Percentiles rank a stretch among this genome's conserved stretches.
Conservation (phyloP, 1,140 invertebrate genomes). For the Periplaneta americana region DNA sequence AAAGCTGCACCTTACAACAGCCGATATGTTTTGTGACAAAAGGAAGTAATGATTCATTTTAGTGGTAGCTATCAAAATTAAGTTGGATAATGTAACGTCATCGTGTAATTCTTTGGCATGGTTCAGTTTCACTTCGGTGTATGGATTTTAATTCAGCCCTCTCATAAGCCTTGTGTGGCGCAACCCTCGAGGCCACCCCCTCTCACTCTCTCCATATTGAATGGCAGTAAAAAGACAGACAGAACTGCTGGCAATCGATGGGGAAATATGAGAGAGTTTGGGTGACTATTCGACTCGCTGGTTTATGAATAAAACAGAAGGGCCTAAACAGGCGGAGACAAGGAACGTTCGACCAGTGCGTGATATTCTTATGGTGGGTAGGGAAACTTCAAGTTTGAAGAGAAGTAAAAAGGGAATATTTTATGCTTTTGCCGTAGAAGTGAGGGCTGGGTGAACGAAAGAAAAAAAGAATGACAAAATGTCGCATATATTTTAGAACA, state of each 20-base stretch:
- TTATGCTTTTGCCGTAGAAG: not conserved
- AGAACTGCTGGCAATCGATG: not conserved
- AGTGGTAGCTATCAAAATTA: not conserved
- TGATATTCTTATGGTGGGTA: not conserved
- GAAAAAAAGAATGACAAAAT: not conserved
- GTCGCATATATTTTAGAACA: not conserved
- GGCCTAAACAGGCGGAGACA: conserved; percentile 12
- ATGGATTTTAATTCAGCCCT: not conserved
- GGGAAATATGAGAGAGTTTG: not conserved
- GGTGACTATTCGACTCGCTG: conserved; percentile 4
- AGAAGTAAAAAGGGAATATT: not conserved
- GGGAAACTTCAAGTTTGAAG: not conserved
- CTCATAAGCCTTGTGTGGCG: not conserved
- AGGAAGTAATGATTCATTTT: no score
- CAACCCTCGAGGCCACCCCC: not conserved
- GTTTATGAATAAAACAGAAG: conserved; percentile 20
- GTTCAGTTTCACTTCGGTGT: not conserved
- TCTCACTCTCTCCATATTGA: not conserved
- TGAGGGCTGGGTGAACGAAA: not conserved
- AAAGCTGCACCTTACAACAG: no score
- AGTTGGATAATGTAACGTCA: not conserved
- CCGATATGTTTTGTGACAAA: no score
- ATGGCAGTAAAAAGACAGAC: not conserved
- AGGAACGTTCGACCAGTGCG: not conserved
- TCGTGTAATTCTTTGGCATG: not conserved